These are phyloP conservation scores for Ditylenchus weischeri DNA, from an alignment of 2,888 invertebrate genomes.

Conservation along the genomic window DNA sequence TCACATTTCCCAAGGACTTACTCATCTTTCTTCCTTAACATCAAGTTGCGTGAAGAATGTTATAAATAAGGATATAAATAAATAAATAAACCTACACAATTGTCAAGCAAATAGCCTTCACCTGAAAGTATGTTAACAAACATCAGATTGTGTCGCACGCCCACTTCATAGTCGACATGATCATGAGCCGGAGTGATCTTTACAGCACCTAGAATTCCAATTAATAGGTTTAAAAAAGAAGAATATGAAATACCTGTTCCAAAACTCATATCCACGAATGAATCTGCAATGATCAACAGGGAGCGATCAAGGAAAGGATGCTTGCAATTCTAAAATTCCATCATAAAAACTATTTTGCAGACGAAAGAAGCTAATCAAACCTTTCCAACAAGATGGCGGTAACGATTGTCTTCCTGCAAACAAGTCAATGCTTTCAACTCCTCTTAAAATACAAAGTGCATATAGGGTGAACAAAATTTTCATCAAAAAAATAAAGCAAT, in stretches of 20 bases:
- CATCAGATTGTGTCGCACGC: constrained; percentile 79
- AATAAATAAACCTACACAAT: constrained; percentile 34
- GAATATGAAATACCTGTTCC: constrained; percentile 68
- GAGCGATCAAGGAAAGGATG: constrained; percentile 84
- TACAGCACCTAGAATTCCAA: constrained; percentile 72
- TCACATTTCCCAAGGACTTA: constrained; percentile 88
- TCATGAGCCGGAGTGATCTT: constrained; percentile 99
- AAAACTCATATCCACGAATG: constrained; percentile 88
- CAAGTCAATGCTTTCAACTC: no score
- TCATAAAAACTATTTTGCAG: no score
- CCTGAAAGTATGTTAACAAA: constrained; percentile 86
- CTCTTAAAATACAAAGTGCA: no score
- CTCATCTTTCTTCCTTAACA: constrained; percentile 78
- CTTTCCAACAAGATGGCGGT: constrained; percentile 55
- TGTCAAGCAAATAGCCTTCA: constrained; percentile 73
- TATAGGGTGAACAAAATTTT: constrained; percentile 86
- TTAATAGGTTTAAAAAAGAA: no score
- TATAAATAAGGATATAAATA: no score
- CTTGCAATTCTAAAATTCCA: constrained; percentile 66
- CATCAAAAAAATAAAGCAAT: constrained; percentile 57
- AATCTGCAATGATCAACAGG: constrained; percentile 83
- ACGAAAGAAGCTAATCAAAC: constrained; percentile 15
- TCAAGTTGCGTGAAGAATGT: constrained; percentile 84
- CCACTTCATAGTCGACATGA: constrained; percentile 91
- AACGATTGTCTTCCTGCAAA: constrained; percentile 71